Evolutionary conservation across 2,888 invertebrate species (phyloP).

Genomic region (Eulithis prunata): DNA sequence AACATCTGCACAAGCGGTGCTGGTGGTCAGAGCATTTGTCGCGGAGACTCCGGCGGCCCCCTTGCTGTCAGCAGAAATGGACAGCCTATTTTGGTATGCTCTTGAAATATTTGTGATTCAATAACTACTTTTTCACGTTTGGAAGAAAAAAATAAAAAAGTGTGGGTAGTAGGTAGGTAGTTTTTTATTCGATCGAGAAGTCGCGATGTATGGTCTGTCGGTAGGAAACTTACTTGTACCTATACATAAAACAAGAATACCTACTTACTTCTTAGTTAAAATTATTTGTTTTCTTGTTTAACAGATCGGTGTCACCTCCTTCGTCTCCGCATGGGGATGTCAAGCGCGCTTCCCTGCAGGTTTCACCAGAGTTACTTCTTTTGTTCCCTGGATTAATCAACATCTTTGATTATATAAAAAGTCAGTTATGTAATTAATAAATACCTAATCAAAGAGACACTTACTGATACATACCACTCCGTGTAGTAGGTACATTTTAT

Average conservation of each 20-base stretch:
- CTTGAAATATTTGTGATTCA: too few species aligned
- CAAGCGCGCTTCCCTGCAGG: slow-evolving; percentile 61
- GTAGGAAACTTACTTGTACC: too few species aligned
- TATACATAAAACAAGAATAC: too few species aligned
- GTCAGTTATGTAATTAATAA: too few species aligned
- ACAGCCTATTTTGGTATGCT: slow-evolving; percentile 26
- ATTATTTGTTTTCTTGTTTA: not conserved
- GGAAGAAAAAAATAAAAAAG: too few species aligned
- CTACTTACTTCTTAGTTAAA: slow-evolving; percentile 20
- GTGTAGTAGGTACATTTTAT: too few species aligned
- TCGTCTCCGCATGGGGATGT: slow-evolving; percentile 56
- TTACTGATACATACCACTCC: too few species aligned
- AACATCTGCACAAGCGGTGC: slow-evolving; percentile 59
- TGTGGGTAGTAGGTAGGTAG: too few species aligned
- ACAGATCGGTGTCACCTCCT: slow-evolving; percentile 65
- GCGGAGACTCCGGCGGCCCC: slow-evolving; percentile 65
- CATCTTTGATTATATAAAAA: slow-evolving; percentile 34
- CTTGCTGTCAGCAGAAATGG: slow-evolving; percentile 43
- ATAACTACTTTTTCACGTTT: too few species aligned
- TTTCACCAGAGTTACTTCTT: slow-evolving; percentile 62
- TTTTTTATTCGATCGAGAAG: slow-evolving; percentile 33
- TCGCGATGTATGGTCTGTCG: too few species aligned
- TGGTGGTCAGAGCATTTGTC: slow-evolving; percentile 48
- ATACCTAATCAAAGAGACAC: too few species aligned
- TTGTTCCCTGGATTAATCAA: slow-evolving; percentile 53